Percentiles rank a stretch among this genome's conserved stretches.
Evolutionary conservation across 2,113 vertebrate genomes (phyloP).

Genomic region (Ceyx margarethae): DNA sequence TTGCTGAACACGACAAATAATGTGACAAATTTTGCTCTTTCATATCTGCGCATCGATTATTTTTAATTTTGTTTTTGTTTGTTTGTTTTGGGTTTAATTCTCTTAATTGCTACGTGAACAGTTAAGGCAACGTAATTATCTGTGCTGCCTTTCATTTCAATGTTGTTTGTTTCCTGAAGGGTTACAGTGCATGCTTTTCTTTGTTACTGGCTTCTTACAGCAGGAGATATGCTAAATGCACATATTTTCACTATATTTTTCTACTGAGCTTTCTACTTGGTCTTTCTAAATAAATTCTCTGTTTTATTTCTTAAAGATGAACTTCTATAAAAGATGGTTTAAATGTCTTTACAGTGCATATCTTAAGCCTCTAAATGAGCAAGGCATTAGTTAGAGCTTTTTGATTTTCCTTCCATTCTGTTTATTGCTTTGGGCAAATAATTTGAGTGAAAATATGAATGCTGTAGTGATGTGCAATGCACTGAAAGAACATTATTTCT

Average conservation of each 20-base stretch:
- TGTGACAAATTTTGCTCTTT: not conserved
- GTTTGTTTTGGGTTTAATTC: not conserved
- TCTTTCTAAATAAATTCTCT: not conserved
- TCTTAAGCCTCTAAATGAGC: not conserved
- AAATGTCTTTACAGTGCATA: not conserved
- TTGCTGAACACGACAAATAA: not conserved
- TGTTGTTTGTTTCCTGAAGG: not conserved
- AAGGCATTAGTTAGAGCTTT: not conserved
- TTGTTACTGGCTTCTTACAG: not conserved
- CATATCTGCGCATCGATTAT: not conserved
- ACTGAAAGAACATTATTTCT: constrained; percentile 69
- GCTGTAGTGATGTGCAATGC: constrained; percentile 51
- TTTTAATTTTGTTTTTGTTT: not conserved
- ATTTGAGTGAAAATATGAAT: constrained; percentile 15
- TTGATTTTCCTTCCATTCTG: constrained; percentile 24
- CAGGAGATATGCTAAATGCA: not conserved
- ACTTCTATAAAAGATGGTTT: not conserved
- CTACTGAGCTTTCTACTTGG: not conserved
- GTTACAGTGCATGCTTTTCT: not conserved
- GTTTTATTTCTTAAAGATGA: not conserved
- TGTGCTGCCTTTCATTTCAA: not conserved
- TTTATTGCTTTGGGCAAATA: constrained; percentile 56
- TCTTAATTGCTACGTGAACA: not conserved
- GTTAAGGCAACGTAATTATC: not conserved
- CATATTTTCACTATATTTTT: not conserved